These are phyloP conservation scores for Hymenochirus boettgeri DNA, from an alignment of 2,113 vertebrate species.

Conservation along the genomic window DNA sequence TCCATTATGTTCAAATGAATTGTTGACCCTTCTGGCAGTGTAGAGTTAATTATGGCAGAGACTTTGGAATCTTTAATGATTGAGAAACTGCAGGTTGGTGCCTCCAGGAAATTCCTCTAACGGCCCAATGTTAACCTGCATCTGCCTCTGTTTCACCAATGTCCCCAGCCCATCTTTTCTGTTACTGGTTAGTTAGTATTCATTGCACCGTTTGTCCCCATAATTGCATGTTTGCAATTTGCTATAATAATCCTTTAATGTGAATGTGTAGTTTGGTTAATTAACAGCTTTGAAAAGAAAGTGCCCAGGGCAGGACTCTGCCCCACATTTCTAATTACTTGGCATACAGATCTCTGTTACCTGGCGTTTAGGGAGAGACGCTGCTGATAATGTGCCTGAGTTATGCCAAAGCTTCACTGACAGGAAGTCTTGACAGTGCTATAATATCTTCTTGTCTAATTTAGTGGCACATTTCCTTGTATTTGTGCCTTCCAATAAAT, in stretches of 20 bases:
- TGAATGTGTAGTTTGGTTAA: slow-evolving; percentile 48
- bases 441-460: background rate
- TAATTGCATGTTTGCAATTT: slow-evolving; percentile 42
- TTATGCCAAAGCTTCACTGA: background rate
- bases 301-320: slow-evolving; percentile 43
- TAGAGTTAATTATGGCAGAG: background rate
- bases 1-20: background rate
- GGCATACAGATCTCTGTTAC: background rate
- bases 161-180: background rate
- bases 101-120: too few relatives aligned
- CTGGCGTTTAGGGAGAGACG: background rate
- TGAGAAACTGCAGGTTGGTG: too few relatives aligned
- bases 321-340: slow-evolving; percentile 44
- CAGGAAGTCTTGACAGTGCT: background rate
- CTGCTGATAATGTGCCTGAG: background rate
- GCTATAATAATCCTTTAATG: slow-evolving; percentile 50
- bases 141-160: too few relatives aligned
- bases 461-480: background rate
- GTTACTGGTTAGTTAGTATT: slow-evolving; percentile 6
- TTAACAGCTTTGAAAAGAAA: slow-evolving; percentile 51
- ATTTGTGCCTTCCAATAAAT: too few relatives aligned
- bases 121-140: too few relatives aligned
- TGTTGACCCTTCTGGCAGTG: background rate
- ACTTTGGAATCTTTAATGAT: background rate
- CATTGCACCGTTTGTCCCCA: background rate